These are phyloP conservation scores for Pelagia noctiluca DNA, from an alignment of 30 jellyfish, hydroid and myxozoan genomes.

Conservation along the genomic window DNA sequence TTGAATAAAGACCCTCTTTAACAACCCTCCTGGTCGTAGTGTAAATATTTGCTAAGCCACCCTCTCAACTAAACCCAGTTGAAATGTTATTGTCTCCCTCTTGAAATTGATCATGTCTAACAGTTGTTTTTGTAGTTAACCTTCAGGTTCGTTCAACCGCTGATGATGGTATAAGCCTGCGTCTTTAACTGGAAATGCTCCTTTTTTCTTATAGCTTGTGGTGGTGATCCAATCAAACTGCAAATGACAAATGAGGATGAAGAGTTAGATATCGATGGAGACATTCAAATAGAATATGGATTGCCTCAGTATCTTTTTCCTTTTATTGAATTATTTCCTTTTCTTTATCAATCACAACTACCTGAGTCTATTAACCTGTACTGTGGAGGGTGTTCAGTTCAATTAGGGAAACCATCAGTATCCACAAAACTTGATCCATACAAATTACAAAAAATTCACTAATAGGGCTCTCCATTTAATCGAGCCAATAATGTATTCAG, in stretches of 20 bases:
- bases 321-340: not conserved
- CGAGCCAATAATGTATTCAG: not conserved
- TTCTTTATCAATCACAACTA: too few species aligned
- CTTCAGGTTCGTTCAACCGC: not conserved
- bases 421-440: not conserved
- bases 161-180: not conserved
- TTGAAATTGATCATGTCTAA: too few species aligned
- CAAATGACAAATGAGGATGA: constrained; percentile 95
- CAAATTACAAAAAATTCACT: not conserved
- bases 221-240: constrained; percentile 76
- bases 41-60: too few species aligned
- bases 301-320: constrained; percentile 88
- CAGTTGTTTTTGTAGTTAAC: not conserved
- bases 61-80: too few species aligned
- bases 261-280: constrained; percentile 91
- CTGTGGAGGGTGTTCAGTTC: too few species aligned
- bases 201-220: constrained; percentile 56
- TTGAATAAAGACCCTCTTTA: too few species aligned
- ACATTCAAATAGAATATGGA: constrained; percentile 66
- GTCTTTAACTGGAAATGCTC: not conserved
- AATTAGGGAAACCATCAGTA: too few species aligned
- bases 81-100: too few species aligned
- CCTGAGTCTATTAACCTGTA: too few species aligned
- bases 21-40: too few species aligned
- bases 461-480: not conserved